Base-by-base conservation (phyloP, 2,113 vertebrate genomes). In the Cebus imitator region DNA sequence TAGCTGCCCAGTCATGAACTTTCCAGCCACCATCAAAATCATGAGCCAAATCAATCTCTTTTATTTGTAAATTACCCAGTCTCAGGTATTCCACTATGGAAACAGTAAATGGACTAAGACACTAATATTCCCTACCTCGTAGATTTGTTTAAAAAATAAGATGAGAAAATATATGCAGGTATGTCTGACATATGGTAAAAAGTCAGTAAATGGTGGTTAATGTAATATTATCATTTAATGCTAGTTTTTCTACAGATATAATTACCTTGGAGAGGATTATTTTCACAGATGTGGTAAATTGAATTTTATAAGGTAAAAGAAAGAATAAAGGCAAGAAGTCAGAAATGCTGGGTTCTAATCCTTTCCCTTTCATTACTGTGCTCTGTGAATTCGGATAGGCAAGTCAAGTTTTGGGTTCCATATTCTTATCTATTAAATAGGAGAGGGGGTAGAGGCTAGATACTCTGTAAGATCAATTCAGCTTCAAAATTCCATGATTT, bases 401-500 rank as follows among this genome's bases (percentile, higher is more conserved):
- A 50, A 83, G 35, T 83, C 89, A 16, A 81, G 3, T 37, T 94
- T 93, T 80, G 48, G 23, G 30, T 32, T 83, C 58, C 87, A 21
- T 68, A 4, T 50, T 90, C 4, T 40, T 57, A 73, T 82, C 73
- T 88, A 7, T 89, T 35, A 95, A 94, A 79, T 6, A 73, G 5
- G n/a, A 50, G 3, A 84, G 0, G 9, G 8, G 45, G 3, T n/a
- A 13, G 14, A 2, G 35, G 27, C 73, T 78, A 57, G 7, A n/a
- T 23, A 68, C 3, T 75, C 79, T 90, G 18, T n/a, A 75, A 40
- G 10, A 17, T 70, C 75, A 83, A 25, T 73, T 72, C 52, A 91
- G 58, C 48, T 89, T 87, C 79, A 95, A 91, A 95, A 79, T 94
- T 82, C n/a, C 17, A 83, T 58, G 27, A 64, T 14, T 64, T 64